Conservation (phyloP, 1,140 invertebrate species). For the Neodiprion fabricii region DNA sequence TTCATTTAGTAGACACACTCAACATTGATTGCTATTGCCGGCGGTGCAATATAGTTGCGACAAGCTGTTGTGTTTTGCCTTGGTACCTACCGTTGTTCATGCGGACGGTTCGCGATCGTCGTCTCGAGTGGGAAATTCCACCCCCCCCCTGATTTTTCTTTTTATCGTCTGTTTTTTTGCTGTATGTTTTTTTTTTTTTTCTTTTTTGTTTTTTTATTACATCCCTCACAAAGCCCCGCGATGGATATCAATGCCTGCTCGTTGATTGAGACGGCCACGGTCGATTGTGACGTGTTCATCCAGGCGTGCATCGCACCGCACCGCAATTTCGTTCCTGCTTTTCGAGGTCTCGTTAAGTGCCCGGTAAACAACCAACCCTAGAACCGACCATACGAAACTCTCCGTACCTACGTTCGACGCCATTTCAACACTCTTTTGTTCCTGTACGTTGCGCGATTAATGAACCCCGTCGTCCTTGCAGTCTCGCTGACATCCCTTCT, state of each 20-base stretch:
- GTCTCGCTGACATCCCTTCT: no score
- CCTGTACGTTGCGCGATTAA: no score
- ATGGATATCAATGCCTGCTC: constrained; percentile 52
- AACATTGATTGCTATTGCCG: constrained; percentile 15
- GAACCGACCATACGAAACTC: no score
- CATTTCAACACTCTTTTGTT: no score
- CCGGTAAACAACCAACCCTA: not conserved
- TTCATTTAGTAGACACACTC: constrained; percentile 41
- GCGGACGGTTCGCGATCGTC: no score
- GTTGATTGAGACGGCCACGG: constrained; percentile 55
- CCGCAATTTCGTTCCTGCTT: not conserved
- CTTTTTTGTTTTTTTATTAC: not conserved
- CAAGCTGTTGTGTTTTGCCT: not conserved
- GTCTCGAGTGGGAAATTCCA: no score
- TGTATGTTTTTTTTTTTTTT: not conserved
- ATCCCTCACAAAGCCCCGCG: constrained; percentile 43
- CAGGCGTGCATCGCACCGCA: constrained; percentile 38
- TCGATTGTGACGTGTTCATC: constrained; percentile 57
- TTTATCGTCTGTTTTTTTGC: not conserved
- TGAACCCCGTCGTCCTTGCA: no score
- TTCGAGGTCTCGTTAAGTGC: constrained; percentile 2
- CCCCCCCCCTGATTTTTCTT: no score
- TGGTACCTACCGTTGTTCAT: no score
- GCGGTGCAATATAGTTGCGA: constrained; percentile 5
- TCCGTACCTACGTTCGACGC: no score